These are phyloP conservation scores for Aquatica leii DNA, from an alignment of 2,888 invertebrate genomes.

Conservation along the genomic window DNA sequence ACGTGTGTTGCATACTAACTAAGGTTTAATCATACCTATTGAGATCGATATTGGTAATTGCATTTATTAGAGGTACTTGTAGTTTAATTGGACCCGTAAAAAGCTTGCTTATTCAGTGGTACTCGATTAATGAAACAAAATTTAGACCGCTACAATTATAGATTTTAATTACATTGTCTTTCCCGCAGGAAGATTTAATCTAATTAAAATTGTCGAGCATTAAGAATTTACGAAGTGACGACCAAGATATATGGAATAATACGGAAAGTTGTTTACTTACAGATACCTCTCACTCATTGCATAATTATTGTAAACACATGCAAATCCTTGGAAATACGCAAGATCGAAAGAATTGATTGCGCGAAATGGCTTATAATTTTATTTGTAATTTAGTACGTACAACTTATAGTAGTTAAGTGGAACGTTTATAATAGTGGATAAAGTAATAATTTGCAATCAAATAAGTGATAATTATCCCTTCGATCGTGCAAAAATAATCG, in stretches of 20 bases:
- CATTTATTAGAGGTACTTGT: no score
- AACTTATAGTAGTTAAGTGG: not conserved
- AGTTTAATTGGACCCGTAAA: no score
- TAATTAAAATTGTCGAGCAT: no score
- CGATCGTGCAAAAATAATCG: not conserved
- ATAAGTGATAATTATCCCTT: slow-evolving; percentile 9
- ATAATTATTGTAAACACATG: slow-evolving; percentile 5
- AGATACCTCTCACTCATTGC: not conserved
- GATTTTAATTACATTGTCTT: not conserved
- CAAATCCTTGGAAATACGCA: not conserved
- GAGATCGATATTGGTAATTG: no score
- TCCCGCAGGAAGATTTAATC: not conserved
- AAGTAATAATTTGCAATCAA: not conserved
- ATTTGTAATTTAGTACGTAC: not conserved
- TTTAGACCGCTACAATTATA: not conserved
- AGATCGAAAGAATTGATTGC: not conserved
- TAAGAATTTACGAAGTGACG: no score
- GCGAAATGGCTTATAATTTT: not conserved
- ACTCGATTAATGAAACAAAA: not conserved
- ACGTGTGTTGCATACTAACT: no score
- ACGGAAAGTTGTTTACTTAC: not conserved
- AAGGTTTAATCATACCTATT: no score
- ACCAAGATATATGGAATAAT: no score
- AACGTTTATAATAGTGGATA: not conserved
- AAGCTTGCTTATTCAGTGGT: no score